Evolutionary conservation across 2,888 invertebrate genomes (phyloP).

Genomic region (Subacronicta megacephala): DNA sequence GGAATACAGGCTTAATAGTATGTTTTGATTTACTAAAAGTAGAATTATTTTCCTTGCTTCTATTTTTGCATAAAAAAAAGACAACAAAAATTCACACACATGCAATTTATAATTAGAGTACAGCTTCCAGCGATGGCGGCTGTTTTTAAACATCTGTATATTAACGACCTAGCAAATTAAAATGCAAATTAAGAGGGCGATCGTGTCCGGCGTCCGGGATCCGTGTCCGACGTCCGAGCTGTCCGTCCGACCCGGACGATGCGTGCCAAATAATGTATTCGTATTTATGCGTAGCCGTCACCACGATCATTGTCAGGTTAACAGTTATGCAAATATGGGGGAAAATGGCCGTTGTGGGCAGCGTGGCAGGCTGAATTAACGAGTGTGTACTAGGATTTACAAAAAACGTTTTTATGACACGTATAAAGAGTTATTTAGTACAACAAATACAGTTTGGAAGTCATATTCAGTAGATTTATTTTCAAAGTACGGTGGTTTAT

Average conservation of each 20-base stretch:
- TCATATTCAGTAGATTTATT: neutral
- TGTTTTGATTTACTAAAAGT: no score
- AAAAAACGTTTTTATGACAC: slow-evolving; percentile 22
- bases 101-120: slow-evolving; percentile 36
- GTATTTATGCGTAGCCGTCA: slow-evolving; percentile 53
- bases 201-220: slow-evolving; percentile 31
- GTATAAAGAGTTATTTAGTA: slow-evolving; percentile 17
- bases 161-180: slow-evolving; percentile 60
- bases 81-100: slow-evolving; percentile 1
- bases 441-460: slow-evolving; percentile 27
- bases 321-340: slow-evolving; percentile 50
- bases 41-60: no score
- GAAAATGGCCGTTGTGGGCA: slow-evolving; percentile 35
- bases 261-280: slow-evolving; percentile 49
- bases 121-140: slow-evolving; percentile 25
- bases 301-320: slow-evolving; percentile 51
- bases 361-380: slow-evolving; percentile 42
- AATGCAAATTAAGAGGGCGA: slow-evolving; percentile 62
- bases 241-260: slow-evolving; percentile 36
- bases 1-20: no score
- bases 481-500: neutral
- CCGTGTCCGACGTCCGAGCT: slow-evolving; percentile 25
- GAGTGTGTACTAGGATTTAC: slow-evolving; percentile 38
- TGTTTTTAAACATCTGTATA: slow-evolving; percentile 53
- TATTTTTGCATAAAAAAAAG: neutral